Evolutionary conservation across 2,113 vertebrate genomes (phyloP).

Genomic region (Arothron firmamentum): DNA sequence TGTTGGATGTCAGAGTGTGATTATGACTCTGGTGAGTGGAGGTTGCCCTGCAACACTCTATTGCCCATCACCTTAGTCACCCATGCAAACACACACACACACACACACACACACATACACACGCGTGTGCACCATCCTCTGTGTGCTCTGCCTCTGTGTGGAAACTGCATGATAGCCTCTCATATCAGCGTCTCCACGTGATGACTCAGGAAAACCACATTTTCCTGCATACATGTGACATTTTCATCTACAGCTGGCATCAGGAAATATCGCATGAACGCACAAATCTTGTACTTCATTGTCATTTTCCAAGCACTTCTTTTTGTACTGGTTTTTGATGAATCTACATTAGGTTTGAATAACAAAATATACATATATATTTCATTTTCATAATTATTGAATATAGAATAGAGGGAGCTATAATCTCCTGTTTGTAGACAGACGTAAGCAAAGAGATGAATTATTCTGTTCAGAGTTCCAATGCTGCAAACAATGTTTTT

Average conservation of each 20-base stretch:
- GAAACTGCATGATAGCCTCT: slow-evolving; percentile 59
- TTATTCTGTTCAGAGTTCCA: slow-evolving; percentile 4
- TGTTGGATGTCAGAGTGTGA: slow-evolving; percentile 75
- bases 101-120: slow-evolving; percentile 19
- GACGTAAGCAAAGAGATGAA: neutral
- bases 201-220: slow-evolving; percentile 31
- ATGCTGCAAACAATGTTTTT: too few relatives aligned
- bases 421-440: neutral
- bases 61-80: slow-evolving; percentile 40
- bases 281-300: slow-evolving; percentile 9
- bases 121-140: slow-evolving; percentile 31
- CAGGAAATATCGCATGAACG: neutral
- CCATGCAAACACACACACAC: slow-evolving; percentile 11
- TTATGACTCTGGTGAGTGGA: slow-evolving; percentile 77
- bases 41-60: slow-evolving; percentile 52
- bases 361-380: neutral
- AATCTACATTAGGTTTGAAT: neutral
- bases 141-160: slow-evolving; percentile 54
- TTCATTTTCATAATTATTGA: neutral
- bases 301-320: slow-evolving; percentile 11
- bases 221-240: slow-evolving; percentile 56
- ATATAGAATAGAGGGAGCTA: slow-evolving; percentile 4
- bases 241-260: slow-evolving; percentile 43
- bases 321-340: neutral
- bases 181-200: slow-evolving; percentile 47